Conservation (phyloP, 2,113 vertebrate species). For the Chamaetylas fuelleborni region DNA sequence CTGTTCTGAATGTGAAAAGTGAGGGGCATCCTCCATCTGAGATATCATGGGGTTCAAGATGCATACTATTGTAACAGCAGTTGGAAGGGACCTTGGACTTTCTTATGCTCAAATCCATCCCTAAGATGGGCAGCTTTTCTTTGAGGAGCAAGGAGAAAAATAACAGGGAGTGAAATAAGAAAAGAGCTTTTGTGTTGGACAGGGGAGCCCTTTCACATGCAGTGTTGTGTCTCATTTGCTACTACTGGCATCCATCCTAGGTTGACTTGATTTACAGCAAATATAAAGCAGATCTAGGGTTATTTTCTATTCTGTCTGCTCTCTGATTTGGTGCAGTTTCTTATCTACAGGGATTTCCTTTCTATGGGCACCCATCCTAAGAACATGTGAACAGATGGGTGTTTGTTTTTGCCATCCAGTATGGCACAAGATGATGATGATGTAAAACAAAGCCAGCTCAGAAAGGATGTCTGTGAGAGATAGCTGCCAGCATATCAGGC, state of each 20-base stretch:
- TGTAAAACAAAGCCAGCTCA: not conserved
- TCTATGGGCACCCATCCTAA: not conserved
- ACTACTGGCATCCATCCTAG: not conserved
- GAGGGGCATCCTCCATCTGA: not conserved
- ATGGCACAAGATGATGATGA: not conserved
- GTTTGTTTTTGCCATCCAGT: not conserved
- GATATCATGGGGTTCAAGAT: no score
- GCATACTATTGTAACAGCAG: not conserved
- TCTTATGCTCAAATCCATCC: not conserved
- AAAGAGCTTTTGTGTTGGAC: not conserved
- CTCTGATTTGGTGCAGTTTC: not conserved
- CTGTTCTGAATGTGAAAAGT: not conserved
- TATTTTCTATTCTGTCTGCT: not conserved
- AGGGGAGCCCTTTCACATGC: not conserved
- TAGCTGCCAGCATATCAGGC: not conserved
- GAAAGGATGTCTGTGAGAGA: constrained; percentile 1
- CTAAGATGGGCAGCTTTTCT: not conserved
- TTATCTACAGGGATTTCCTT: not conserved
- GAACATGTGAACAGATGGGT: not conserved
- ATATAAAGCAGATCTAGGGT: not conserved
- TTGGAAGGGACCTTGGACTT: not conserved
- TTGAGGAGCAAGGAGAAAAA: not conserved
- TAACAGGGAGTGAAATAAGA: not conserved
- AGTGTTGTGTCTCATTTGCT: not conserved
- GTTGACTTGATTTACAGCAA: not conserved